These are phyloP conservation scores for Burhinus oedicnemus DNA, from an alignment of 2,113 vertebrate species.

Conservation along the genomic window DNA sequence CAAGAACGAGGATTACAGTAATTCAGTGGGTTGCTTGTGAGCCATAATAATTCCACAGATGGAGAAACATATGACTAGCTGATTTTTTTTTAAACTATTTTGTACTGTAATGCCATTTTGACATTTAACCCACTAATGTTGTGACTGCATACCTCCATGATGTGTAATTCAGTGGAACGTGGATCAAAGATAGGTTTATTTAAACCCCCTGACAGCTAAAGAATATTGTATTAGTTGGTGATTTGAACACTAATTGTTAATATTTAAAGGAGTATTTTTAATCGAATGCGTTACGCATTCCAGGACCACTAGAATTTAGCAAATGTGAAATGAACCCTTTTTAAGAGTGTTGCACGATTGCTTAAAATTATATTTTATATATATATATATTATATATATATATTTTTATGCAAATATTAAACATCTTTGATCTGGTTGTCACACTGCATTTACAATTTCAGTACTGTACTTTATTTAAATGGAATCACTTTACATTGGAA, in stretches of 20 bases:
- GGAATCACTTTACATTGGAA: constrained; percentile 70
- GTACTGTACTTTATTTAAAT: constrained; percentile 81
- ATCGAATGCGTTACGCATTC: constrained; percentile 77
- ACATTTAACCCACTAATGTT: constrained; percentile 69
- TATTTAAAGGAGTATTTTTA: constrained; percentile 78
- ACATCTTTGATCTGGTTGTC: constrained; percentile 78
- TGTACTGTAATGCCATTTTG: constrained; percentile 74
- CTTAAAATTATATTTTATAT: constrained; percentile 80
- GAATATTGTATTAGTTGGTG: constrained; percentile 71
- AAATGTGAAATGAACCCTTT: constrained; percentile 85
- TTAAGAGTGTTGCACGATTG: constrained; percentile 79
- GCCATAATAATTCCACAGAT: constrained; percentile 67
- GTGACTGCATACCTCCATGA: constrained; percentile 69
- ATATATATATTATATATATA: constrained; percentile 76
- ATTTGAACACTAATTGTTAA: constrained; percentile 79
- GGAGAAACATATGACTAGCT: constrained; percentile 69
- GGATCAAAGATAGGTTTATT: constrained; percentile 73
- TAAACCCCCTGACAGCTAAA: constrained; percentile 73
- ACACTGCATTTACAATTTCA: constrained; percentile 80
- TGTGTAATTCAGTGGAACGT: constrained; percentile 70
- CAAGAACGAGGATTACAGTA: constrained; percentile 57
- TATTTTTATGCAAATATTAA: constrained; percentile 77
- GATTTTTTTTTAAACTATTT: constrained; percentile 41
- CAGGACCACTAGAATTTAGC: constrained; percentile 83
- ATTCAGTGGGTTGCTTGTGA: constrained; percentile 68